Conservation (phyloP, 2,888 invertebrate genomes). For the Napeogenes inachia region DNA sequence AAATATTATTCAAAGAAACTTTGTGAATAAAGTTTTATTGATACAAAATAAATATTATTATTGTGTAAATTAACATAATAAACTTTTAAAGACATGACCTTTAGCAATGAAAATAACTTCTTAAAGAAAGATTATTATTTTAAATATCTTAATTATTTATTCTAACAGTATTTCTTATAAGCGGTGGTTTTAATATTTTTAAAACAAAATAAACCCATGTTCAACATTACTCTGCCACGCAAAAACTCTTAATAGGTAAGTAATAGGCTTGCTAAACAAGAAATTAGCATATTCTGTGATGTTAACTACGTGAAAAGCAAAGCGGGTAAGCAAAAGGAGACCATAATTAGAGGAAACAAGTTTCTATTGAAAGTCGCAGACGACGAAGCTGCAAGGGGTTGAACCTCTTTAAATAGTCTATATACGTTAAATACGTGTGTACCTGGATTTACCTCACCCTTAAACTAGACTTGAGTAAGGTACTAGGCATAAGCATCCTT, state of each 20-base stretch:
- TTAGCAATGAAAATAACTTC: no score
- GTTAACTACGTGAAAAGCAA: slow-evolving; percentile 52
- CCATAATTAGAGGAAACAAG: slow-evolving; percentile 60
- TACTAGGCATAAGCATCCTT: slow-evolving; percentile 1
- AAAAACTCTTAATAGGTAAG: slow-evolving; percentile 6
- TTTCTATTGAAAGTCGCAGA: slow-evolving; percentile 31
- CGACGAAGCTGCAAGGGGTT: slow-evolving; percentile 29
- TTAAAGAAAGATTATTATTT: no score
- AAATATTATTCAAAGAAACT: no score
- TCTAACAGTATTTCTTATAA: no score
- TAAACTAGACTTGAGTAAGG: slow-evolving; percentile 4
- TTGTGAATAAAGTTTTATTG: no score
- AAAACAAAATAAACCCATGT: no score
- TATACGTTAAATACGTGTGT: slow-evolving; percentile 2
- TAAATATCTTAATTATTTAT: no score
- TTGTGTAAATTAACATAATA: no score
- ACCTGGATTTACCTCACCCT: slow-evolving; percentile 3
- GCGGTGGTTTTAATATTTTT: no score
- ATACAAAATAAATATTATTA: no score
- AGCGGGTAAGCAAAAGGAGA: slow-evolving; percentile 54
- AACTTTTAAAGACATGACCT: no score
- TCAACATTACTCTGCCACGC: no score
- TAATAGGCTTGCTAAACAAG: slow-evolving; percentile 12
- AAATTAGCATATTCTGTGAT: slow-evolving; percentile 47
- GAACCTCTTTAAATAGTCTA: slow-evolving; percentile 18